Conservation (phyloP, 2,888 invertebrate genomes). For the Sarcophaga carnaria region DNA sequence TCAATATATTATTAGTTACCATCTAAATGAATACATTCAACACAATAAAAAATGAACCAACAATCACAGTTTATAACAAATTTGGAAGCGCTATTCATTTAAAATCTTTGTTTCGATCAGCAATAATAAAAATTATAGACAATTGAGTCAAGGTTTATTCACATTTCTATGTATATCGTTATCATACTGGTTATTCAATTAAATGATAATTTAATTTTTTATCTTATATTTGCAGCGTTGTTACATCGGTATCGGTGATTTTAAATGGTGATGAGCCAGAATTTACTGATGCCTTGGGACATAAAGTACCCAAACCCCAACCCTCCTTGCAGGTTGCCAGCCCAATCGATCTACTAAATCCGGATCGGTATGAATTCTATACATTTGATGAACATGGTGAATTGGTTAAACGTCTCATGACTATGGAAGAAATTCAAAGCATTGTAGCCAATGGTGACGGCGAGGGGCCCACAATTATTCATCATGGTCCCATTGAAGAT, state of each 20-base stretch:
- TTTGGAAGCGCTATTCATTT: no score
- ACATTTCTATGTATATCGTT: no score
- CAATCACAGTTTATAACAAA: no score
- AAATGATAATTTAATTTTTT: constrained; percentile 2
- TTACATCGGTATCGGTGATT: constrained; percentile 86
- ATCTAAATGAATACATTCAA: no score
- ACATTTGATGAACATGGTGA: constrained; percentile 93
- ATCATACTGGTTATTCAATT: background rate
- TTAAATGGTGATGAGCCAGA: constrained; percentile 85
- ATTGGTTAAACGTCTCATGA: constrained; percentile 91
- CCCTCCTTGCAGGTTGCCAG: constrained; percentile 87
- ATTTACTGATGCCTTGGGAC: constrained; percentile 87
- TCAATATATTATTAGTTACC: no score
- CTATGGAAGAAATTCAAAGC: constrained; percentile 91
- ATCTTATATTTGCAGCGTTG: constrained; percentile 83
- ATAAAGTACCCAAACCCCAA: constrained; percentile 86
- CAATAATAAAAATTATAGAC: no score
- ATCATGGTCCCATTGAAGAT: constrained; percentile 77
- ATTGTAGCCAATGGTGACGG: constrained; percentile 92
- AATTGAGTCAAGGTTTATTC: no score
- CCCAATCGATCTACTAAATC: constrained; percentile 90
- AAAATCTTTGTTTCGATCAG: no score
- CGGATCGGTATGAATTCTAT: constrained; percentile 93
- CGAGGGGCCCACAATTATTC: constrained; percentile 83
- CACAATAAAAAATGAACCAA: no score